These are phyloP conservation scores for Cabera pusaria DNA, from an alignment of 2,888 invertebrate genomes.

Conservation along the genomic window DNA sequence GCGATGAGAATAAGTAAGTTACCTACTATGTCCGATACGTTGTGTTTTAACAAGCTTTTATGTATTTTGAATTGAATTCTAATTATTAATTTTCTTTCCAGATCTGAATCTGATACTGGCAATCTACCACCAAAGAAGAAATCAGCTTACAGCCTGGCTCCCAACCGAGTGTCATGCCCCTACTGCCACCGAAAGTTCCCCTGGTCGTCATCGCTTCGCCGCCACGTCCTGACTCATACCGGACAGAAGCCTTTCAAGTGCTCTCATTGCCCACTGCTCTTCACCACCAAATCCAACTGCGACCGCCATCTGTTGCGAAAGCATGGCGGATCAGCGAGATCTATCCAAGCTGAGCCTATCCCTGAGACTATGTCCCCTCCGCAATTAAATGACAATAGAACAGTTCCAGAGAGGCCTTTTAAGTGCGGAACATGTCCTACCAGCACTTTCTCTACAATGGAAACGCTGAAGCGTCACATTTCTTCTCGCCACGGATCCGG, in stretches of 20 bases:
- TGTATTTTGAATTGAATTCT: too few relatives aligned
- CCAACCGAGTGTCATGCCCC: slow-evolving; percentile 96
- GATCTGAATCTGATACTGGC: slow-evolving; percentile 85
- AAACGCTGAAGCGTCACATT: slow-evolving; percentile 91
- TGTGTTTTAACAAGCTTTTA: too few relatives aligned
- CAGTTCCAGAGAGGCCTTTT: slow-evolving; percentile 90
- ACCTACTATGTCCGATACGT: too few relatives aligned
- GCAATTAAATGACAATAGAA: slow-evolving; percentile 75
- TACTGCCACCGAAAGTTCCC: slow-evolving; percentile 97
- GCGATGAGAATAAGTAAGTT: slow-evolving; percentile 90
- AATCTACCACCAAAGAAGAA: slow-evolving; percentile 89
- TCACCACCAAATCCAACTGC: slow-evolving; percentile 98
- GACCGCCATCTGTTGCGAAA: slow-evolving; percentile 96
- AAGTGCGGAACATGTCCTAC: slow-evolving; percentile 92
- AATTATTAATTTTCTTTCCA: slow-evolving; percentile 52
- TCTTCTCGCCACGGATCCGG: slow-evolving; percentile 85
- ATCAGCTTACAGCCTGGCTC: slow-evolving; percentile 97
- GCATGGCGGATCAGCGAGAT: slow-evolving; percentile 83
- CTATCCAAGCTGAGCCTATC: slow-evolving; percentile 69
- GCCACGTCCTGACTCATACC: slow-evolving; percentile 97
- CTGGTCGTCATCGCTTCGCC: slow-evolving; percentile 97
- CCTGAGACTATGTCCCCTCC: slow-evolving; percentile 58
- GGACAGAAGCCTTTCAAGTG: slow-evolving; percentile 98
- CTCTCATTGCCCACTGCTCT: slow-evolving; percentile 94
- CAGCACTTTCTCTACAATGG: slow-evolving; percentile 91